Percentiles rank a stretch among this genome's conserved stretches.
Conservation (phyloP, 2,113 vertebrate genomes). For the Edolisoma coerulescens region DNA sequence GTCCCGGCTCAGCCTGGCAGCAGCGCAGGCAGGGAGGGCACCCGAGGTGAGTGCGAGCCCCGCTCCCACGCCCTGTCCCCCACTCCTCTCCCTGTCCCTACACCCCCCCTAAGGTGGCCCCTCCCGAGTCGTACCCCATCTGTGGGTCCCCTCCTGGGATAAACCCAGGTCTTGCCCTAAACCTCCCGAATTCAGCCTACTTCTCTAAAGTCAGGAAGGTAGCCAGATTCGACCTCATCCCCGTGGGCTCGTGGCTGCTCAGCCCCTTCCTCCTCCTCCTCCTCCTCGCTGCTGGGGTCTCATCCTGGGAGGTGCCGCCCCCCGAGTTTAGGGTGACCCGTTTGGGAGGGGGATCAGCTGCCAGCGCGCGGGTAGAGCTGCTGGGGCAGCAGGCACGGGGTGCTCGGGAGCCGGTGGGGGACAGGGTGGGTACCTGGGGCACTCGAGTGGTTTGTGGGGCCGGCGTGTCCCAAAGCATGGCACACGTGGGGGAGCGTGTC, state of each 20-base stretch:
- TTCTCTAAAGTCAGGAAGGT: not conserved
- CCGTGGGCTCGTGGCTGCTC: not conserved
- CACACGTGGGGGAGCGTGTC: accelerated
- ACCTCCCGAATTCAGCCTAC: not conserved
- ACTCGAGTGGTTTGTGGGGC: accelerated
- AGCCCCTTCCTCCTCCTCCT: not conserved
- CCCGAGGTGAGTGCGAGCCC: not conserved
- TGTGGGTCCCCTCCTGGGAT: not conserved
- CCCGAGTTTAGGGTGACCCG: not conserved
- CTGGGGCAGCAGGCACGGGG: not conserved
- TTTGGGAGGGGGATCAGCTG: not conserved
- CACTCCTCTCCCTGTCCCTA: not conserved
- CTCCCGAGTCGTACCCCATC: accelerated
- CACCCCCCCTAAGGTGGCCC: accelerated
- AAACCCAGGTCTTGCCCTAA: not conserved
- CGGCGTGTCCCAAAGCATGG: accelerated
- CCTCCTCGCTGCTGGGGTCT: not conserved
- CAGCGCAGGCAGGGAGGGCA: not conserved
- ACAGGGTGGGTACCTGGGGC: not conserved
- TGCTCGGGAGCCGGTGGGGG: accelerated
- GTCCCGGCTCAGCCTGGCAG: conserved; percentile 22
- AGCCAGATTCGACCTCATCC: not conserved
- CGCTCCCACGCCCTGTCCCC: no score
- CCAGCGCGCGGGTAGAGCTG: not conserved
- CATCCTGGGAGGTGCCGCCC: not conserved